Evolutionary conservation across 2,113 vertebrate species (phyloP).

Genomic region (Seriola dumerili): DNA sequence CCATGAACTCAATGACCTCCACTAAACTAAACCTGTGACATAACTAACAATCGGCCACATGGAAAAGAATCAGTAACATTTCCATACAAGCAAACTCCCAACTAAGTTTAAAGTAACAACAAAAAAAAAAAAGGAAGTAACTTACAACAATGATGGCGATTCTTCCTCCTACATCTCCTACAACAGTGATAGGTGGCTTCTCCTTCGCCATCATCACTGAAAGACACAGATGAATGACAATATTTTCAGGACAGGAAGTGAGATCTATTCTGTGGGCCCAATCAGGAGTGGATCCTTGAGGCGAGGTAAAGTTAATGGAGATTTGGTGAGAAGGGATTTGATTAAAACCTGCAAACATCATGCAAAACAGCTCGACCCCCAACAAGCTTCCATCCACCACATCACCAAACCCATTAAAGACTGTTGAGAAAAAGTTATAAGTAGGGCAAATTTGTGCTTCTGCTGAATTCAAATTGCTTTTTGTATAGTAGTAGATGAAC

Average conservation of each 20-base stretch:
- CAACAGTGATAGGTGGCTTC: conserved; percentile 97
- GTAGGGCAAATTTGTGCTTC: background rate
- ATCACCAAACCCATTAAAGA: background rate
- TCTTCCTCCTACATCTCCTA: conserved; percentile 96
- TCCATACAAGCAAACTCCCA: no score
- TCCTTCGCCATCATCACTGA: conserved; percentile 99
- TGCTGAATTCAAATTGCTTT: background rate
- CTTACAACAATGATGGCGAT: conserved; percentile 97
- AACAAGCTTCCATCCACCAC: conserved; percentile 46
- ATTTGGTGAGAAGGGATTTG: conserved; percentile 47
- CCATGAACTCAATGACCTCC: background rate
- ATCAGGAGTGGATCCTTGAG: conserved; percentile 14
- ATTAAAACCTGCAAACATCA: conserved; percentile 63
- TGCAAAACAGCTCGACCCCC: conserved; percentile 52
- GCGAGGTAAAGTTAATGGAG: background rate
- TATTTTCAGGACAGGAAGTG: background rate
- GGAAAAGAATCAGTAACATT: background rate
- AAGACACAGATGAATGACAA: conserved; percentile 38
- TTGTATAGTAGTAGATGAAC: conserved; percentile 28
- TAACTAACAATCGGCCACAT: background rate
- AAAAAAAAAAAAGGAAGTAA: no score
- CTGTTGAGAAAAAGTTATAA: background rate
- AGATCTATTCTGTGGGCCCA: background rate
- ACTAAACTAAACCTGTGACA: no score
- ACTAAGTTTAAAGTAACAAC: no score